Percentiles rank a stretch among this genome's conserved stretches.
Evolutionary conservation across 2,888 invertebrate species (phyloP).

Genomic region (Punctoribates punctum): DNA sequence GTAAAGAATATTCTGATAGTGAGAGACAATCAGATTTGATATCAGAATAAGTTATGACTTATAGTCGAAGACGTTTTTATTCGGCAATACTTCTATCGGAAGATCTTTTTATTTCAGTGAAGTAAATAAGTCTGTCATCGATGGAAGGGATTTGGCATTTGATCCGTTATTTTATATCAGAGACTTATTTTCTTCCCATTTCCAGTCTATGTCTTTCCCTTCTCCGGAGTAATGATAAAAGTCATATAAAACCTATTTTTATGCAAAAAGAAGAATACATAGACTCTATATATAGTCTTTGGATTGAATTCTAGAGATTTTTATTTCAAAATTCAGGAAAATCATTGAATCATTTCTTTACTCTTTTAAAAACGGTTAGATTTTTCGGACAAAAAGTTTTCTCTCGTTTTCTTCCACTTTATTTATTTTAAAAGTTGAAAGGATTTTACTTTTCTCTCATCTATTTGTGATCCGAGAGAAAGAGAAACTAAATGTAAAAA

Average conservation of each 20-base stretch:
- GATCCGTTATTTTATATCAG: neutral
- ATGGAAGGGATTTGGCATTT: neutral
- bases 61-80: neutral
- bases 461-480: neutral
- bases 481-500: too few species aligned
- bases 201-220: neutral
- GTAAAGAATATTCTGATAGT: neutral
- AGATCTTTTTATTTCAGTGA: neutral
- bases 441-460: neutral
- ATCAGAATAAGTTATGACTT: neutral
- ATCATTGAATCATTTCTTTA: too few species aligned
- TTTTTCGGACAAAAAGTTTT: neutral
- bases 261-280: too few species aligned
- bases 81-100: neutral
- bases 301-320: too few species aligned
- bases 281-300: too few species aligned
- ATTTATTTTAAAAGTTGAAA: constrained; percentile 11
- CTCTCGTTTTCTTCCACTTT: neutral
- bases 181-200: too few species aligned
- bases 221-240: neutral
- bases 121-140: neutral
- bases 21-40: neutral
- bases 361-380: neutral
- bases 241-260: too few species aligned
- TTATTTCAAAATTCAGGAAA: too few species aligned